These are phyloP conservation scores for Alosa sapidissima DNA, from an alignment of 2,797 vertebrate species.

Conservation along the genomic window DNA sequence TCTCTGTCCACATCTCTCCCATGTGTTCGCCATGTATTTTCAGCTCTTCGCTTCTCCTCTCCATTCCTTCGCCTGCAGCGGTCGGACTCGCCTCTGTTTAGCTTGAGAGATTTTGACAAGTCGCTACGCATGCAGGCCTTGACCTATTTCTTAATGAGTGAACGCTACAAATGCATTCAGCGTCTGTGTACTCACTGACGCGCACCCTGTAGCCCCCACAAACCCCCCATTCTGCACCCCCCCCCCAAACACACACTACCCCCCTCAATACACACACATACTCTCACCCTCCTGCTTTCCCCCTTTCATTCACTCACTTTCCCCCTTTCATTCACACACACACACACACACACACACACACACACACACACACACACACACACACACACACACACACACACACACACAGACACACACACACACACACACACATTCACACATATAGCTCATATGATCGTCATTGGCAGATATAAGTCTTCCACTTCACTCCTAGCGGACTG, in stretches of 20 bases:
- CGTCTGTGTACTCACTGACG: constrained; percentile 57
- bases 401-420: background rate
- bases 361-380: background rate
- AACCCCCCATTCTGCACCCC: background rate
- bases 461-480: background rate
- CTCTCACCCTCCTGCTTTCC: no score
- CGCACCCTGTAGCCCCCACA: background rate
- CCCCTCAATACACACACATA: background rate
- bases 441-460: background rate
- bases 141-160: constrained; percentile 84
- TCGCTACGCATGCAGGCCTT: constrained; percentile 75
- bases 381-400: background rate
- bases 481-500: background rate
- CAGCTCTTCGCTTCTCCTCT: constrained; percentile 25
- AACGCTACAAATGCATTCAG: constrained; percentile 68
- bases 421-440: background rate
- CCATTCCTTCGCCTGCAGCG: constrained; percentile 31
- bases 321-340: background rate
- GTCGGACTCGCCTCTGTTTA: constrained; percentile 54
- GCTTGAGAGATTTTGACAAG: constrained; percentile 82
- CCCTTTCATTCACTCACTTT: background rate
- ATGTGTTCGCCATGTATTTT: background rate
- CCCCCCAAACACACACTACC: constrained; percentile 33
- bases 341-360: background rate
- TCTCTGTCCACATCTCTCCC: constrained; percentile 28